These are phyloP conservation scores for Eupeodes latifasciatus DNA, from an alignment of 2,888 invertebrate genomes.

Conservation along the genomic window DNA sequence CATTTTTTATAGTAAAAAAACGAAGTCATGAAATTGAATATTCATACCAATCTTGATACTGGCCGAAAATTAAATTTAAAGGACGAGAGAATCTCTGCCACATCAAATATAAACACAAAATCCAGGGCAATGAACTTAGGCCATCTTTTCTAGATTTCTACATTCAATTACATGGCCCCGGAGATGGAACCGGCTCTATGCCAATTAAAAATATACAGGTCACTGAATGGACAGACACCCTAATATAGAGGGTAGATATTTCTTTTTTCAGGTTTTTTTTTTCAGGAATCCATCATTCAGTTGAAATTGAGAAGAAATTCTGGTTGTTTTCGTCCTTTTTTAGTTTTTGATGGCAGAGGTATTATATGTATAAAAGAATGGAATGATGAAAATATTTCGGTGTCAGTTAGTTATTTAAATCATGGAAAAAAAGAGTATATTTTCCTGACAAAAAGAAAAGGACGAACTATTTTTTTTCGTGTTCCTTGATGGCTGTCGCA, in stretches of 20 bases:
- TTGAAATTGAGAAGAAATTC: slow-evolving; percentile 41
- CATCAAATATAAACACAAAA: not conserved
- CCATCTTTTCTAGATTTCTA: not conserved
- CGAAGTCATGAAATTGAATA: not conserved
- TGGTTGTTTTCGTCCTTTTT: slow-evolving; percentile 4
- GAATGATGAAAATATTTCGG: slow-evolving; percentile 33
- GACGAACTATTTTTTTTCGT: slow-evolving; percentile 8
- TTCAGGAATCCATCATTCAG: slow-evolving; percentile 11
- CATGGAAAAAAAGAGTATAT: not conserved
- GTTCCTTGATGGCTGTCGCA: slow-evolving; percentile 16
- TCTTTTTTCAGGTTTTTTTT: not conserved
- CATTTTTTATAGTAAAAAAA: not conserved
- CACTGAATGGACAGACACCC: slow-evolving; percentile 31
- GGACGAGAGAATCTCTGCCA: not conserved
- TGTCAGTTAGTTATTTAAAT: slow-evolving; percentile 46
- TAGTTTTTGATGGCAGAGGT: not conserved
- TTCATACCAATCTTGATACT: not conserved
- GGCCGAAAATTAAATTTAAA: not conserved
- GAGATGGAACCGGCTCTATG: slow-evolving; percentile 32
- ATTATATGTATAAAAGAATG: not conserved
- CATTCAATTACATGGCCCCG: slow-evolving; percentile 45
- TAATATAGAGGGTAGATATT: slow-evolving; percentile 4
- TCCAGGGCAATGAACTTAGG: slow-evolving; percentile 17
- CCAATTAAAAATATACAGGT: slow-evolving; percentile 50
- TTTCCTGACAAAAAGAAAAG: not conserved